Percentiles rank a stretch among this genome's conserved stretches.
phyloP scores from a whole-genome alignment of 1,140 invertebrate genomes.

The Sminthurides bifidus region DNA sequence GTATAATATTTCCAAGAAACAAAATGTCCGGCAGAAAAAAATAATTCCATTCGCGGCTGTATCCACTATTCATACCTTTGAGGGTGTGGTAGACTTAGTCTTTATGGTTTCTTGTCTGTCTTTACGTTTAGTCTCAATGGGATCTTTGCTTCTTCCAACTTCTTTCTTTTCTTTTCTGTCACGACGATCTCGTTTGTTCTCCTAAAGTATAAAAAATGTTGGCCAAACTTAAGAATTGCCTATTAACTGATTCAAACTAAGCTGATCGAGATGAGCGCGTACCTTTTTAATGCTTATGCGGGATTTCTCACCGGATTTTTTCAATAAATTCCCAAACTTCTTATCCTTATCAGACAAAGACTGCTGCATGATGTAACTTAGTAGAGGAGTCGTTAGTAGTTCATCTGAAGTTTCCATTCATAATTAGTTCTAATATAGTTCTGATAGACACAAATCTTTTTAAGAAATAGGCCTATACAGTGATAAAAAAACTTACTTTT shows the following conservation, averaged over 20 bases:
- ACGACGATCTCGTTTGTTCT: slow-evolving; percentile 2
- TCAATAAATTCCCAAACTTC: neutral
- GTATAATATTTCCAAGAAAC: slow-evolving; percentile 19
- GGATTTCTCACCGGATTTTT: neutral
- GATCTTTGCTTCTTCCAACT: slow-evolving; percentile 5
- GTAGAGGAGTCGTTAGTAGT: slow-evolving; percentile 20
- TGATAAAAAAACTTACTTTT: too few species aligned
- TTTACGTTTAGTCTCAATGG: too few species aligned
- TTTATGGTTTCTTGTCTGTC: too few species aligned
- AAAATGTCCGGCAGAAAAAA: too few species aligned
- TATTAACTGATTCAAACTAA: neutral
- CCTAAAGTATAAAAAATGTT: slow-evolving; percentile 4
- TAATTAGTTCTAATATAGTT: too few species aligned
- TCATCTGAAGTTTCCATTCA: slow-evolving; percentile 14
- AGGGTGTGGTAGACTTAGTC: too few species aligned
- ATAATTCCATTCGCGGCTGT: too few species aligned
- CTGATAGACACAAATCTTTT: too few species aligned
- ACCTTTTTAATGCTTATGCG: slow-evolving; percentile 1
- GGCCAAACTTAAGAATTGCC: neutral
- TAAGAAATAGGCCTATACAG: too few species aligned
- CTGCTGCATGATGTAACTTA: slow-evolving; percentile 1
- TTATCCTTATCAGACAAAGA: slow-evolving; percentile 1
- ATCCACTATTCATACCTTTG: too few species aligned
- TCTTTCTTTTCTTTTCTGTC: slow-evolving; percentile 9
- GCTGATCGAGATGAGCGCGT: neutral